Evolutionary conservation across 2,888 invertebrate species (phyloP), one percentile per base, ranked within the genome.

Genomic region (Tinea semifulvella): DNA sequence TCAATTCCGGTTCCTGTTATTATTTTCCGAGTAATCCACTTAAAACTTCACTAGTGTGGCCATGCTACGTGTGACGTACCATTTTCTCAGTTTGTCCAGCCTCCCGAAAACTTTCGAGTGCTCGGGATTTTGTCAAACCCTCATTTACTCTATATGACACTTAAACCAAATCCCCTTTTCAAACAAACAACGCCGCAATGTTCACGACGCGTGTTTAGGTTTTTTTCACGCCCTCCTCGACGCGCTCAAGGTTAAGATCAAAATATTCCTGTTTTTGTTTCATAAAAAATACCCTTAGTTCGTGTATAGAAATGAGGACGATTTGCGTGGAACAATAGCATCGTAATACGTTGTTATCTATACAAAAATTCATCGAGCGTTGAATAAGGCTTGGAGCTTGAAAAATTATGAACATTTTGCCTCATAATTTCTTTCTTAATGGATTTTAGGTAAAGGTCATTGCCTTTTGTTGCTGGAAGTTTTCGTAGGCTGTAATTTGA

Each of bases 71-170:
- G 46, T 50, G 47, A 48, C 48, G 51, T 49, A 43, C 47, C 46
- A 52, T 50, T 53, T 50, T 48, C 53, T 46, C 46, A 48, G 52
- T 36, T 42, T 27, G 48, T 47, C 47, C 48, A 49, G 49, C 47
- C 53, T 53, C 52, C 55, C 63, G 60, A 62, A 66, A 68, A 70
- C 58, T 70, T 69, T 61, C 56, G 55, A 68, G 63, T 58, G 58
- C 56, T 58, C 61, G 63, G 62, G 65, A 66, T 67, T 68, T 66
- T 64, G 57, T 57, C 56, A 56, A 51, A 60, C 58, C 62, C 60
- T 63, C 65, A 69, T 71, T 68, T 63, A 59, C 61, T 61, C 59
- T 58, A 50, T 67, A 67, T 63, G 68, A 66, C 65, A 68, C 66
- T 67, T 65, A 61, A 65, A 67, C 61, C 45, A 44, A 27, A 59